Evolutionary conservation across 2,113 vertebrate species (phyloP).

Genomic region (Australoheros scitulus): DNA sequence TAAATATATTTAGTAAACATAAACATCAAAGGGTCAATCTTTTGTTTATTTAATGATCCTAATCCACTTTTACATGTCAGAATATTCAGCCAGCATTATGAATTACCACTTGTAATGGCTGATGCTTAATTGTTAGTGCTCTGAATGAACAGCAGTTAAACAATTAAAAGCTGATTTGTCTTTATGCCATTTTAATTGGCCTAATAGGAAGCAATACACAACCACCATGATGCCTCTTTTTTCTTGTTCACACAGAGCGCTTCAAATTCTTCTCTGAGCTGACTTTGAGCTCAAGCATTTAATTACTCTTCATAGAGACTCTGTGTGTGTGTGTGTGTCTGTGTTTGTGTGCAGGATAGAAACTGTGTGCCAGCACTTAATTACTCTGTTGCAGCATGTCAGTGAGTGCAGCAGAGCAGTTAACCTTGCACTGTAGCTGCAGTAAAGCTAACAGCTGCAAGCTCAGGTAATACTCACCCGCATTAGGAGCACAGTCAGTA

Average conservation of each 20-base stretch:
- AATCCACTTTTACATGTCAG: not conserved
- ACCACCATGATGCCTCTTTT: constrained; percentile 33
- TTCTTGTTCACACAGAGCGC: constrained; percentile 18
- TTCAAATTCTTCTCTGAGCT: constrained; percentile 42
- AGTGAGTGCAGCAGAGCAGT: constrained; percentile 50
- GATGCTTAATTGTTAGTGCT: constrained; percentile 32
- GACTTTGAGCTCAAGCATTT: constrained; percentile 60
- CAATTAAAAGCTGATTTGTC: constrained; percentile 61
- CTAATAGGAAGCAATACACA: constrained; percentile 47
- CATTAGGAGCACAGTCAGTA: constrained; percentile 55
- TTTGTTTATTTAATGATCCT: constrained; percentile 14
- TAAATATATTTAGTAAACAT: not conserved
- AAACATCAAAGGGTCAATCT: constrained; percentile 5
- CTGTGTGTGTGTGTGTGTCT: not conserved
- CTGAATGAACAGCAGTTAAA: constrained; percentile 51
- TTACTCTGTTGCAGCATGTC: constrained; percentile 48
- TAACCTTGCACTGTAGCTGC: constrained; percentile 54
- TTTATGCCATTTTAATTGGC: constrained; percentile 58
- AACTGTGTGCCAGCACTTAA: constrained; percentile 45
- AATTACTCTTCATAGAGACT: constrained; percentile 49
- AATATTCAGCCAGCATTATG: constrained; percentile 20
- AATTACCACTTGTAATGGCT: constrained; percentile 16
- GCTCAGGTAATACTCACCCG: constrained; percentile 27
- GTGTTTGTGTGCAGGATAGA: constrained; percentile 11
- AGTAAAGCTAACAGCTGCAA: constrained; percentile 51